These are phyloP conservation scores for Acanthochromis polyacanthus DNA, from an alignment of 2,113 vertebrate genomes.

Conservation along the genomic window DNA sequence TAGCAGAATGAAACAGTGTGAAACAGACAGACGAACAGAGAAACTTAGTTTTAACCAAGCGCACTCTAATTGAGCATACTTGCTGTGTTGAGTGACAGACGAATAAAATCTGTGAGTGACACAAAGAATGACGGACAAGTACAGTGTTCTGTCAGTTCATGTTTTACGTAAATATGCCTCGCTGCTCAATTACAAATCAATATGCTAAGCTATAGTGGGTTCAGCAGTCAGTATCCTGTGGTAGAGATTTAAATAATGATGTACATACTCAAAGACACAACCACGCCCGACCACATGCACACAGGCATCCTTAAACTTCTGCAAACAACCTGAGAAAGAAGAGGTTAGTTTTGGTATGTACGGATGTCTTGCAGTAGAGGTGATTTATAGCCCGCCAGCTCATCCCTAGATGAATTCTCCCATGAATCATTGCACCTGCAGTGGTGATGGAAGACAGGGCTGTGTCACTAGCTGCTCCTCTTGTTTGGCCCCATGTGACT, in stretches of 20 bases:
- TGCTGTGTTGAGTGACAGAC: constrained; percentile 22
- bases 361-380: constrained; percentile 63
- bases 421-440: constrained; percentile 80
- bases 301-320: constrained; percentile 55
- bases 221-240: constrained; percentile 44
- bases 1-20: constrained; percentile 45
- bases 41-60: constrained; percentile 49
- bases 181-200: constrained; percentile 63
- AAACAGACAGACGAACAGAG: constrained; percentile 29
- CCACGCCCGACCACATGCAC: constrained; percentile 44
- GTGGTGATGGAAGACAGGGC: constrained; percentile 61
- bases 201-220: constrained; percentile 32
- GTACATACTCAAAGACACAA: neutral
- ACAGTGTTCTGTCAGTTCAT: constrained; percentile 45
- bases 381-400: constrained; percentile 76
- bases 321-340: constrained; percentile 36
- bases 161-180: constrained; percentile 60
- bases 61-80: constrained; percentile 14
- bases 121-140: constrained; percentile 2
- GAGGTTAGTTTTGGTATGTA: constrained; percentile 42
- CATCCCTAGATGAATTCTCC: constrained; percentile 76
- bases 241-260: constrained; percentile 69
- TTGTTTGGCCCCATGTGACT: constrained; percentile 53
- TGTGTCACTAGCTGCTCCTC: constrained; percentile 61
- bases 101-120: constrained; percentile 28